Evolutionary conservation across 2,113 vertebrate genomes (phyloP).

Genomic region (Antechinus stuartii): DNA sequence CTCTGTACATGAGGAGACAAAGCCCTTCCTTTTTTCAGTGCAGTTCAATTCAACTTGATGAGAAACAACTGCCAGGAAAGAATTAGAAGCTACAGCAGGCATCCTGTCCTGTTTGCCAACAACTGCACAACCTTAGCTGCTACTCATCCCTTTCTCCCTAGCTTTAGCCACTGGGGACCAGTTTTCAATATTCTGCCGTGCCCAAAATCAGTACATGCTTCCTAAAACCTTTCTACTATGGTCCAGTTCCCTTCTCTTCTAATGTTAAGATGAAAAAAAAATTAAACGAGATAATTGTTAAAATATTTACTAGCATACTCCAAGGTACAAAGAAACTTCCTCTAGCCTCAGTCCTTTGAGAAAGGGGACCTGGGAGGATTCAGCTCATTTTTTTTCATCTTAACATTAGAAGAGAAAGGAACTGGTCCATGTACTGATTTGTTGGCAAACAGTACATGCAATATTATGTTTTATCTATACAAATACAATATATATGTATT

Average conservation of each 20-base stretch:
- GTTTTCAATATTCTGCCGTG: background rate
- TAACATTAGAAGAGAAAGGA: background rate
- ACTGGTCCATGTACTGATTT: background rate
- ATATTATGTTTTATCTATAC: too few species aligned
- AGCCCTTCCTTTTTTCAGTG: background rate
- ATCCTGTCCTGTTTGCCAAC: background rate
- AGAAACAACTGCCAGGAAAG: slow-evolving; percentile 15
- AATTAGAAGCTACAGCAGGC: background rate
- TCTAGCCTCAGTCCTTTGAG: background rate
- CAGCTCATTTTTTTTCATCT: too few species aligned
- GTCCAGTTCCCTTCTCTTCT: background rate
- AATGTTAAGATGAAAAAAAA: background rate
- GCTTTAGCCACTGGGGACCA: slow-evolving; percentile 26
- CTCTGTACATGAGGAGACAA: background rate
- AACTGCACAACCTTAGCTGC: background rate
- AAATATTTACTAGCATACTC: background rate
- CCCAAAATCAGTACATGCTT: background rate
- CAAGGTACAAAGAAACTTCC: background rate
- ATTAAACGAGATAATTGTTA: background rate
- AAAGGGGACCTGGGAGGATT: background rate
- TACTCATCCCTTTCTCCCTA: slow-evolving; percentile 1
- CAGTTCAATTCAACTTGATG: background rate
- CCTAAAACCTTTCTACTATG: background rate
- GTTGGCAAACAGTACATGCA: too few species aligned
- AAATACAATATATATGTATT: background rate